Percentiles rank a stretch among this genome's conserved stretches.
phyloP scores from a whole-genome alignment of 1,140 invertebrate genomes.

The Trichonephila clavipes region DNA sequence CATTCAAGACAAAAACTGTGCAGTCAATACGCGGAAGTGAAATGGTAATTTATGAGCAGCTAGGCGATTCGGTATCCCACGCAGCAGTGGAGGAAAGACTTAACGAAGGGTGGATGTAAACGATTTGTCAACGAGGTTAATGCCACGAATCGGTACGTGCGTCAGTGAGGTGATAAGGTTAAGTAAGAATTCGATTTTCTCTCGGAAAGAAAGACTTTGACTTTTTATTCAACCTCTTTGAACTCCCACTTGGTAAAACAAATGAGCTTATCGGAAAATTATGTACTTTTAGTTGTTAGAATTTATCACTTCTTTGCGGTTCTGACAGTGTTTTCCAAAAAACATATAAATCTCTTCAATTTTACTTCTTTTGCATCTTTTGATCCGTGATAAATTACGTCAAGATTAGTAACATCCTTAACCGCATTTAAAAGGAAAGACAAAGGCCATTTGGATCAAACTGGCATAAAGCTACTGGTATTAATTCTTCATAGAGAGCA shows the following conservation, averaged over 20 bases:
- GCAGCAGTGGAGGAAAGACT: background rate
- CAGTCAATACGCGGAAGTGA: background rate
- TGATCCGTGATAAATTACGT: too few species aligned
- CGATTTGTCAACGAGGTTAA: slow-evolving; percentile 28
- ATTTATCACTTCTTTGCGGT: background rate
- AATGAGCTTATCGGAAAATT: background rate
- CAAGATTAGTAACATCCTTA: too few species aligned
- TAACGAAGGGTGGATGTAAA: slow-evolving; percentile 3
- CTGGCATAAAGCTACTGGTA: too few species aligned
- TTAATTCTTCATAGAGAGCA: too few species aligned
- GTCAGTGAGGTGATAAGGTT: background rate
- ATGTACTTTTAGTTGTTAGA: background rate
- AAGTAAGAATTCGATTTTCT: background rate
- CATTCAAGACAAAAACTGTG: background rate
- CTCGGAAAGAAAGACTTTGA: background rate
- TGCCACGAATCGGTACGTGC: background rate
- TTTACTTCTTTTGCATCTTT: background rate
- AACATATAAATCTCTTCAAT: background rate
- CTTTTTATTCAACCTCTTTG: background rate
- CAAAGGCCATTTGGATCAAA: too few species aligned
- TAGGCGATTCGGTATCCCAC: background rate
- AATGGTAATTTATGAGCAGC: background rate
- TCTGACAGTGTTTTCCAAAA: background rate
- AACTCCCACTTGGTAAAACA: background rate
- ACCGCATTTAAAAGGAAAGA: too few species aligned